Percentiles rank a stretch among this genome's conserved stretches.
These are phyloP conservation scores for Schizotus pectinicornis DNA, from an alignment of 2,888 invertebrate genomes.

Conservation along the genomic window DNA sequence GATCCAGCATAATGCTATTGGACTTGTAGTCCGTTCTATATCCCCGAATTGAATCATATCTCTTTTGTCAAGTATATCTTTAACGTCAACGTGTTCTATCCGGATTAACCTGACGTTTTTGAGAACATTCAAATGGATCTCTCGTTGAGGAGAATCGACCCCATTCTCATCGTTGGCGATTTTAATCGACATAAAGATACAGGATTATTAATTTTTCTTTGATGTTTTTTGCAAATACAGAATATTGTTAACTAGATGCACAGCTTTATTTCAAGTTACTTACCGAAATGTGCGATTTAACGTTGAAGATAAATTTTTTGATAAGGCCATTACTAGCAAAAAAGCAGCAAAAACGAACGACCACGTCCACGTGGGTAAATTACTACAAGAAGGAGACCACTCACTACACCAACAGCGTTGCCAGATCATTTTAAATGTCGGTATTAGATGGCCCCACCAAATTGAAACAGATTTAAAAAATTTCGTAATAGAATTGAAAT, in stretches of 20 bases:
- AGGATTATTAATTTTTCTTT: no score
- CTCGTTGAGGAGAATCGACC: not conserved
- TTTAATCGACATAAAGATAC: not conserved
- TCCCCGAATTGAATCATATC: not conserved
- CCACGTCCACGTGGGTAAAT: no score
- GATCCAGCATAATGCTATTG: no score
- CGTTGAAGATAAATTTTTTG: constrained; percentile 8
- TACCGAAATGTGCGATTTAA: constrained; percentile 10
- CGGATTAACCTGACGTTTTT: not conserved
- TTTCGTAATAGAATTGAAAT: no score
- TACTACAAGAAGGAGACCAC: no score
- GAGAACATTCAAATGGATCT: not conserved
- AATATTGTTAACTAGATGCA: constrained; percentile 18
- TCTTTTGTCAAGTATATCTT: not conserved
- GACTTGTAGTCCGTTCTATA: constrained; percentile 17
- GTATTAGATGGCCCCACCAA: no score
- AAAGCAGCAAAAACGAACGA: no score
- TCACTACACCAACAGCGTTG: no score
- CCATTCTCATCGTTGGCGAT: not conserved
- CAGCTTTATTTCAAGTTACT: constrained; percentile 19
- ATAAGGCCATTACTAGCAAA: no score
- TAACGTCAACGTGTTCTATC: not conserved
- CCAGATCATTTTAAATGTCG: no score
- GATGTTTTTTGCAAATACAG: constrained; percentile 9
- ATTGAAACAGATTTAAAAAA: no score